Percentiles rank a stretch among this genome's conserved stretches.
Evolutionary conservation across 2,888 invertebrate species (phyloP).

Genomic region (Apodemia duryi): DNA sequence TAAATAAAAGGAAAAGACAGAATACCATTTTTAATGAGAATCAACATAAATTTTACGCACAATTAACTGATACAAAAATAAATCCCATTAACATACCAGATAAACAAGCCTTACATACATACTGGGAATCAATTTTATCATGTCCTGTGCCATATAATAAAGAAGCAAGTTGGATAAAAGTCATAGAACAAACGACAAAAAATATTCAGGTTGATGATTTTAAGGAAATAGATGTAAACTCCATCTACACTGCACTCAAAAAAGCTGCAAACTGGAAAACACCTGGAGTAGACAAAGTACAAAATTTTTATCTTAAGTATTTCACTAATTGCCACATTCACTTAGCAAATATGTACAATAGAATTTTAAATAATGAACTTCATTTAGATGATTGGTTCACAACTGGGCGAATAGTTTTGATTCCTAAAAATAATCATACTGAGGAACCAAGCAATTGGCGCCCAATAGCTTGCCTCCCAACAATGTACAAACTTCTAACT

Average conservation of each 20-base stretch:
- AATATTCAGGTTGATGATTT: not conserved
- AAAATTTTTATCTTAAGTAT: not conserved
- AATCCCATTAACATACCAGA: slow-evolving; percentile 13
- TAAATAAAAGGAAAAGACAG: slow-evolving; percentile 10
- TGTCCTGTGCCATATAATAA: slow-evolving; percentile 13
- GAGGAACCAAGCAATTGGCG: too few relatives aligned
- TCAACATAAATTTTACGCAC: slow-evolving; percentile 14
- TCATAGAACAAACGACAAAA: not conserved
- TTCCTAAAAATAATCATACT: too few relatives aligned
- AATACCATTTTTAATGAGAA: slow-evolving; percentile 7
- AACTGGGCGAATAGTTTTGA: too few relatives aligned
- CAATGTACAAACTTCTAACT: too few relatives aligned
- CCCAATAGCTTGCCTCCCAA: too few relatives aligned
- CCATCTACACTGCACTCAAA: slow-evolving; percentile 5
- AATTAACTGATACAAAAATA: slow-evolving; percentile 14
- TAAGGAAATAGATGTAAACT: slow-evolving; percentile 10
- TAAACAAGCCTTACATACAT: slow-evolving; percentile 15
- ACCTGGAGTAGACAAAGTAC: not conserved
- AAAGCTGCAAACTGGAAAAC: slow-evolving; percentile 6
- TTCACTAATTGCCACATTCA: not conserved
- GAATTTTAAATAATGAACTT: too few relatives aligned
- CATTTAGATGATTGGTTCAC: too few relatives aligned
- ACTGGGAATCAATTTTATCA: slow-evolving; percentile 15
- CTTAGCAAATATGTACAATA: too few relatives aligned
- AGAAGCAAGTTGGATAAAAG: slow-evolving; percentile 14